phyloP scores from a whole-genome alignment of 2,797 vertebrate species.

The Premnoplex brunnescens region DNA sequence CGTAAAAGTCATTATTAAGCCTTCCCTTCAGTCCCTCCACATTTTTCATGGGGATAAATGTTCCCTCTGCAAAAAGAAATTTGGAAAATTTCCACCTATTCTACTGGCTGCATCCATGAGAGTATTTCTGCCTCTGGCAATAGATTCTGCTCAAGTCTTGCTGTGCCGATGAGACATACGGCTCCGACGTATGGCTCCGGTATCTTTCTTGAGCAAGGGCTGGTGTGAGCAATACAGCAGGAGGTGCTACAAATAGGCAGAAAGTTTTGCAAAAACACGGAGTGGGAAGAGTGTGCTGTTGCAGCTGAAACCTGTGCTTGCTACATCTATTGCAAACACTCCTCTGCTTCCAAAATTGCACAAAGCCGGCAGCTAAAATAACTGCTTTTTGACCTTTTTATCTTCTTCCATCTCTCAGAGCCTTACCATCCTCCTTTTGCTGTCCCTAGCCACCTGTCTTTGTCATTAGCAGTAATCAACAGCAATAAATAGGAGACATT shows the following conservation, averaged over 20 bases:
- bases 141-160: constrained; percentile 37
- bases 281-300: constrained; percentile 65
- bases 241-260: constrained; percentile 70
- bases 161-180: constrained; percentile 52
- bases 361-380: constrained; percentile 17
- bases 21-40: constrained; percentile 17
- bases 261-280: constrained; percentile 63
- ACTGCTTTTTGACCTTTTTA: constrained; percentile 46
- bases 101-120: constrained; percentile 48
- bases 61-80: constrained; percentile 42
- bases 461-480: constrained; percentile 42
- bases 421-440: background rate
- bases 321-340: constrained; percentile 49
- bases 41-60: constrained; percentile 40
- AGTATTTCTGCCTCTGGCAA: constrained; percentile 68
- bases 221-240: constrained; percentile 66
- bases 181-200: constrained; percentile 49
- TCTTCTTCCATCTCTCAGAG: constrained; percentile 1
- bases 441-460: constrained; percentile 26
- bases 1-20: constrained; percentile 40
- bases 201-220: constrained; percentile 55
- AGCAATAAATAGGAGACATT: constrained; percentile 51
- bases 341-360: constrained; percentile 41
- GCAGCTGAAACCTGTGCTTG: constrained; percentile 47
- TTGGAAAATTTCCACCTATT: constrained; percentile 60